phyloP scores from a whole-genome alignment of 1,140 invertebrate species.

The Drosophila tsacasi region DNA sequence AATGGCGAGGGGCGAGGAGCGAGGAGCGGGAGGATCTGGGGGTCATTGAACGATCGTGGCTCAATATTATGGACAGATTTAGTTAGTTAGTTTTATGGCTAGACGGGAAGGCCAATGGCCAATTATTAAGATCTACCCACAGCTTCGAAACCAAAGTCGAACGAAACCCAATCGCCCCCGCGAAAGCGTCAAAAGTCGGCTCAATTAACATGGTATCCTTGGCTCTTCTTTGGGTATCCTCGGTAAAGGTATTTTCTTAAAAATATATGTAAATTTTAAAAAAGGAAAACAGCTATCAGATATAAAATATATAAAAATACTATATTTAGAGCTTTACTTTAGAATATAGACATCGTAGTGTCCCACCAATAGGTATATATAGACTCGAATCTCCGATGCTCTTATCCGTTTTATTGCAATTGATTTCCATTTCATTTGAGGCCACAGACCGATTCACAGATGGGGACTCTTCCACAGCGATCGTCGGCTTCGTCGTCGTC shows the following conservation, averaged over 20 bases:
- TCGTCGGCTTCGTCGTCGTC: constrained; percentile 27
- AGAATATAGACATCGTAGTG: background rate
- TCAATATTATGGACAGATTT: constrained; percentile 49
- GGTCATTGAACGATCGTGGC: constrained; percentile 55
- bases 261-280: too few species aligned
- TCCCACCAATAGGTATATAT: constrained; percentile 10
- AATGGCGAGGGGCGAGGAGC: background rate
- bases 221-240: constrained; percentile 17
- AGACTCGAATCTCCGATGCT: background rate
- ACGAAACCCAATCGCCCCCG: constrained; percentile 34
- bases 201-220: constrained; percentile 59
- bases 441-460: constrained; percentile 41
- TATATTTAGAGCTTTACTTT: too few species aligned
- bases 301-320: too few species aligned
- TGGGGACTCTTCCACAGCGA: constrained; percentile 38
- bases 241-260: background rate
- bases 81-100: constrained; percentile 18
- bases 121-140: constrained; percentile 77
- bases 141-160: constrained; percentile 37
- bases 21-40: constrained; percentile 8
- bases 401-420: constrained; percentile 33
- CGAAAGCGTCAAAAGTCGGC: constrained; percentile 50
- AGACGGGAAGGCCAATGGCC: constrained; percentile 65
- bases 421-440: constrained; percentile 79
- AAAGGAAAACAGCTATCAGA: too few species aligned